Percentiles rank a stretch among this genome's conserved stretches.
These are phyloP conservation scores for Poicephalus meyeri DNA, from an alignment of 2,113 vertebrate genomes.

Conservation along the genomic window DNA sequence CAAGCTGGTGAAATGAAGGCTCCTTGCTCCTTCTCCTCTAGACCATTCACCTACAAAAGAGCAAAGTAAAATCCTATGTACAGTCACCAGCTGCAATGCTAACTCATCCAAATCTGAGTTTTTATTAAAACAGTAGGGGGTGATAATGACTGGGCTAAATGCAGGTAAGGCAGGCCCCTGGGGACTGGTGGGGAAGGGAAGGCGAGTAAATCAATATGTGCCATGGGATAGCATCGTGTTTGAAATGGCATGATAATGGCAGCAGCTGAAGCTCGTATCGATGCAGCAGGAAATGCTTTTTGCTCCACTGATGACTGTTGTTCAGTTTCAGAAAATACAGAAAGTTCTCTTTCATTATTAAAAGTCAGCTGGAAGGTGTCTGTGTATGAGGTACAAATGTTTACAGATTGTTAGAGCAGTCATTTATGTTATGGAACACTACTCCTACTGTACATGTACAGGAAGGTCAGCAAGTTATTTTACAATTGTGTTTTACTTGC, in stretches of 20 bases:
- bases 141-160: slow-evolving; percentile 9
- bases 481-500: slow-evolving; percentile 32
- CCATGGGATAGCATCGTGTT: not conserved
- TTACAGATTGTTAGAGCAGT: not conserved
- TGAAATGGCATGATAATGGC: slow-evolving; percentile 35
- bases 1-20: not conserved
- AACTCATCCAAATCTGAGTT: not conserved
- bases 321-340: not conserved
- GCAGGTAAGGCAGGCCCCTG: slow-evolving; percentile 32
- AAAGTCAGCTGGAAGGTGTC: not conserved
- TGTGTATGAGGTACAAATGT: not conserved
- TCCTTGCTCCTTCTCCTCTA: not conserved
- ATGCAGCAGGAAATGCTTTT: slow-evolving; percentile 18
- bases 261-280: slow-evolving; percentile 18
- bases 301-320: not conserved
- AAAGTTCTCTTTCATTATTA: not conserved
- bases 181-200: not conserved
- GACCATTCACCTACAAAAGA: not conserved
- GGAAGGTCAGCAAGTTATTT: slow-evolving; percentile 41
- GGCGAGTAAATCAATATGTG: slow-evolving; percentile 11
- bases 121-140: not conserved
- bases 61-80: not conserved
- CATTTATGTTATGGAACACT: not conserved
- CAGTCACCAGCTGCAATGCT: not conserved
- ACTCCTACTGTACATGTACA: not conserved